These are phyloP conservation scores for Apostichopus japonicus DNA, from an alignment of 35 echinoderm and acorn worm species.

Conservation along the genomic window DNA sequence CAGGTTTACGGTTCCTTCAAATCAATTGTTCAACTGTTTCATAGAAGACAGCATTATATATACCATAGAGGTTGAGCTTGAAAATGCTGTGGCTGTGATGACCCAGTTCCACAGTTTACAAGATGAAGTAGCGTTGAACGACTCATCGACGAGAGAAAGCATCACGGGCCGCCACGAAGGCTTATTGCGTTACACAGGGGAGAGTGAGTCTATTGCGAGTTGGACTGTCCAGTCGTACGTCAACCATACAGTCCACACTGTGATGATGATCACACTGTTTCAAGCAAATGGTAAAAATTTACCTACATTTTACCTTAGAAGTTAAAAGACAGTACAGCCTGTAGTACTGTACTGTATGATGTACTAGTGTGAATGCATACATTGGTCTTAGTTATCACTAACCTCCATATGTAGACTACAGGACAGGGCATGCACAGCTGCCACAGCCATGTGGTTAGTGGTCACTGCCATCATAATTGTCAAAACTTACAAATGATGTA, in stretches of 20 bases:
- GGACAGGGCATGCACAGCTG: no score
- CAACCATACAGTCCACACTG: neutral
- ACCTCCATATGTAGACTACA: no score
- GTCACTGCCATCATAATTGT: no score
- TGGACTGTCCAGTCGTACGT: neutral
- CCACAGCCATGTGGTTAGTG: no score
- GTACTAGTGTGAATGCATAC: no score
- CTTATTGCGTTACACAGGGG: neutral
- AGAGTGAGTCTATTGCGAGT: neutral
- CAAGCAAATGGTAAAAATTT: neutral
- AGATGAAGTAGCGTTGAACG: neutral
- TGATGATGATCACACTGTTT: neutral
- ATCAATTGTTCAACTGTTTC: neutral
- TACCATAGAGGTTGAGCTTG: neutral
- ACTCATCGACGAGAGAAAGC: neutral
- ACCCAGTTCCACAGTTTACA: conserved; percentile 7
- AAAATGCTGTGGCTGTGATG: neutral
- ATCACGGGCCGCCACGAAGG: neutral
- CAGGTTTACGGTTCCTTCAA: neutral
- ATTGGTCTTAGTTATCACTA: no score
- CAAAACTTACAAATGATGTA: no score
- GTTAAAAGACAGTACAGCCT: no score
- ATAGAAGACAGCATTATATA: neutral
- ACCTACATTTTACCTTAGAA: no score
- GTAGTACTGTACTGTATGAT: no score